Conservation (phyloP, 1,140 invertebrate genomes). For the Aphaenogaster ashmeadi region DNA sequence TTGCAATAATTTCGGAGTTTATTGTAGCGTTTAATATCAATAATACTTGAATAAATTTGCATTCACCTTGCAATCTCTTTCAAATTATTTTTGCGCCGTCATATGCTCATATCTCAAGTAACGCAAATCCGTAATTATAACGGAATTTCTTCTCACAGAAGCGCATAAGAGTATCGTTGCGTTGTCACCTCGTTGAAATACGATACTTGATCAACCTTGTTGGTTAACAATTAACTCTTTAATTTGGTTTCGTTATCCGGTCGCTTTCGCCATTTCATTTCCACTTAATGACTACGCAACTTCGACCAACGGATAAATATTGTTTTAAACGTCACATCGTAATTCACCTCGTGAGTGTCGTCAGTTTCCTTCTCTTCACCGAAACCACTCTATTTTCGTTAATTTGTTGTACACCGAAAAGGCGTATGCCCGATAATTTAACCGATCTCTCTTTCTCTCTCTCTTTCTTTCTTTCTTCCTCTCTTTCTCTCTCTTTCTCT, state of each 20-base stretch:
- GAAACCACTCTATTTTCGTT: conserved; percentile 32
- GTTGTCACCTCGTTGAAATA: conserved; percentile 29
- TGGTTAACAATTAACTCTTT: conserved; percentile 45
- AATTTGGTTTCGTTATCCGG: conserved; percentile 33
- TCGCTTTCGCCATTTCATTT: conserved; percentile 46
- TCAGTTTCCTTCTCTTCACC: neutral
- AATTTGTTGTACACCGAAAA: conserved; percentile 43
- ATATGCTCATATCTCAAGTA: neutral
- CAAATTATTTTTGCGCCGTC: conserved; percentile 3
- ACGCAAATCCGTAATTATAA: conserved; percentile 9
- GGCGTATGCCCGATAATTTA: conserved; percentile 37
- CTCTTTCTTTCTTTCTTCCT: neutral
- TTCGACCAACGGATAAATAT: conserved; percentile 33
- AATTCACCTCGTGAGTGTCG: conserved; percentile 18
- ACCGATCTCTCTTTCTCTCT: neutral
- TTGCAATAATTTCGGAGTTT: neutral
- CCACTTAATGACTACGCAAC: conserved; percentile 20
- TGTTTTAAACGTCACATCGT: conserved; percentile 27
- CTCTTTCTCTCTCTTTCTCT: neutral
- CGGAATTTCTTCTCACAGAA: conserved; percentile 13
- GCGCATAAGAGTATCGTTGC: neutral
- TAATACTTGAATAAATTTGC: conserved; percentile 33
- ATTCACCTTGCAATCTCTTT: conserved; percentile 2
- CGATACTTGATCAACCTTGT: neutral
- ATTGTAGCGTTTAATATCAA: conserved; percentile 6